Base-by-base conservation (phyloP, 2,797 vertebrate species). In the Myripristis murdjan region DNA sequence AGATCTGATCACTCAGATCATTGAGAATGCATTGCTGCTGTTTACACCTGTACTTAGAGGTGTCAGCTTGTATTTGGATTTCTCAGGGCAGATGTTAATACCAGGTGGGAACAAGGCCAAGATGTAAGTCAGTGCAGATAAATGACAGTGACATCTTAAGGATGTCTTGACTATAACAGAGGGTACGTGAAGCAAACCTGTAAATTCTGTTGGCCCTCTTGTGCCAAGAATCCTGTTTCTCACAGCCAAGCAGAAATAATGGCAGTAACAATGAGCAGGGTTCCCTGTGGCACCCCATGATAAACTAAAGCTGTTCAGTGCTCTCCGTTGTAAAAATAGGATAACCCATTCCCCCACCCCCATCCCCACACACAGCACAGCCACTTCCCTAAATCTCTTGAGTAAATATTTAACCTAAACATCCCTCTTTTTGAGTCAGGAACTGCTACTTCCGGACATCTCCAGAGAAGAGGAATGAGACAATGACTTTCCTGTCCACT, bases 361-460 rank as follows among this genome's bases (percentile, higher is more conserved):
- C 58, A 56, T 63, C 52, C 66, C 71, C 39, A 66, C 18, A 54
- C 64, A 70, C 79, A 28, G 23, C 49, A 67, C 72, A 49, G 33
- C 8, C 52, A 78, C 72, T 63, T 79, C 76, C 73, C 68, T 58
- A 37, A 66, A 78, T 73, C 53, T 75, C 79, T 84, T 82, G 71
- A 82, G 76, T 82, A 81, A 84, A 86, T 79, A 82, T 79, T 82
- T 77, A 84, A 86, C 81, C 76, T 72, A 57, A 61, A 72, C 84
- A 79, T 82, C 69, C 76, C 63, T 65, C 74, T 82, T 39, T 52
- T 73, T 69, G 43, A 58, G 54, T 80, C 73, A 86, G 86, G 83
- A 88, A 80, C 74, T 76, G 55, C 64, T 70, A 75, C 64, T 70
- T 88, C 76, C 75, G 58, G 61, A 75, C 70, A 57, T 83, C 61